Conservation (phyloP, 1,140 invertebrate species). For the Aphidius ervi region DNA sequence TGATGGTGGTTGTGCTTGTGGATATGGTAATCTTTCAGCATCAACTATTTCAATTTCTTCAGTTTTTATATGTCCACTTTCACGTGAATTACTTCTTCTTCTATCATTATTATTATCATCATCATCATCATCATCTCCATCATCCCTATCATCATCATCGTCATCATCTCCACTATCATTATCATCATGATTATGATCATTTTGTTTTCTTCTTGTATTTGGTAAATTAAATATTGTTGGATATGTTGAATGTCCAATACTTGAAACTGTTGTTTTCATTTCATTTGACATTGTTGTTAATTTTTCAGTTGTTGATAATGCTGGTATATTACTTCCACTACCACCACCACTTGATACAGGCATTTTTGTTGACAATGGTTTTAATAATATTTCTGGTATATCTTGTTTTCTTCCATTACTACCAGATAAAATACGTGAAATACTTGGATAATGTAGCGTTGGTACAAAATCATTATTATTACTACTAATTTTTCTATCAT, state of each 20-base stretch:
- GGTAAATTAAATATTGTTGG: slow-evolving; percentile 47
- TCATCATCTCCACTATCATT: slow-evolving; percentile 16
- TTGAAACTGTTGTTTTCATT: slow-evolving; percentile 22
- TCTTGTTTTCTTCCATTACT: slow-evolving; percentile 77
- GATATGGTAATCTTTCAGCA: slow-evolving; percentile 41
- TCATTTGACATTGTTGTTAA: slow-evolving; percentile 27
- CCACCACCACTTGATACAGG: slow-evolving; percentile 23
- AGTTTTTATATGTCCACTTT: slow-evolving; percentile 26
- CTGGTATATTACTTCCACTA: slow-evolving; percentile 26
- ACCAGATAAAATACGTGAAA: slow-evolving; percentile 74
- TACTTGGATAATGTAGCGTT: slow-evolving; percentile 64
- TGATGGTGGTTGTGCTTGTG: slow-evolving; percentile 44
- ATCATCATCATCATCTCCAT: slow-evolving; percentile 28
- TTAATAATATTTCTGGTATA: slow-evolving; percentile 67
- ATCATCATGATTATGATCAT: slow-evolving; percentile 28
- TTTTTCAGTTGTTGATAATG: slow-evolving; percentile 34
- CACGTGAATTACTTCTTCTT: no score
- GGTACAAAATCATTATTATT: slow-evolving; percentile 62
- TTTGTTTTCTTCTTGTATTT: slow-evolving; percentile 39
- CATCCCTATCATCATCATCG: slow-evolving; percentile 26
- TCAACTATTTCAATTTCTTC: slow-evolving; percentile 45
- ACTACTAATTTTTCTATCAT: slow-evolving; percentile 36
- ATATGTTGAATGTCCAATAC: slow-evolving; percentile 32
- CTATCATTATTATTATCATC: slow-evolving; percentile 13
- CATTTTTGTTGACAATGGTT: slow-evolving; percentile 64